Evolutionary conservation across 2,113 vertebrate species (phyloP).

Genomic region (Phocoena phocoena): DNA sequence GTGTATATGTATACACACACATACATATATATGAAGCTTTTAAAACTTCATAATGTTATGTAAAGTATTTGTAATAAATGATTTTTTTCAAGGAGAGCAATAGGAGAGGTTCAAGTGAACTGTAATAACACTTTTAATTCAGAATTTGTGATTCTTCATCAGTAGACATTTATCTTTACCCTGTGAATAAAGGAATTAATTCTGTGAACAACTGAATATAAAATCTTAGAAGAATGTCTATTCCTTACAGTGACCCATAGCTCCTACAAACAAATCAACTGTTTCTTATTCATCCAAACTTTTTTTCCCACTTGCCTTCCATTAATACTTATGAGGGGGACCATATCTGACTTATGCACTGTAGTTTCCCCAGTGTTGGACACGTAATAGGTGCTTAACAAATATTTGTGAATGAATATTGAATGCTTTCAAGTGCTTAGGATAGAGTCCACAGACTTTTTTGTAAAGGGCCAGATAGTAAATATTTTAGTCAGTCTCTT

Average conservation of each 20-base stretch:
- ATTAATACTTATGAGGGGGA: background rate
- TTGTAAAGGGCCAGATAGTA: background rate
- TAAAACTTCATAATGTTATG: conserved; percentile 4
- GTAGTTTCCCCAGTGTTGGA: background rate
- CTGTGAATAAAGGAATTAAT: conserved; percentile 3
- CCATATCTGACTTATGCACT: background rate
- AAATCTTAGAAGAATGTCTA: background rate
- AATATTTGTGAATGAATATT: background rate
- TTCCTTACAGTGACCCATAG: background rate
- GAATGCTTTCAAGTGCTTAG: conserved; percentile 9
- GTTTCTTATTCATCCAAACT: background rate
- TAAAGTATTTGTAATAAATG: conserved; percentile 4
- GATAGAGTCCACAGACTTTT: background rate
- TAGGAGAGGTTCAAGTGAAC: background rate
- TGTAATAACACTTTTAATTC: background rate
- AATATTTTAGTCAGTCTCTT: conserved; percentile 40
- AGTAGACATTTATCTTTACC: conserved; percentile 9
- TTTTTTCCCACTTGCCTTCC: background rate
- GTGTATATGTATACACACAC: background rate
- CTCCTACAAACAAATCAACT: background rate
- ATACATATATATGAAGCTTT: background rate
- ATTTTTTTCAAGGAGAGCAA: background rate
- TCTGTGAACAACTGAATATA: conserved; percentile 8
- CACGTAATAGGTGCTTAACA: conserved; percentile 12
- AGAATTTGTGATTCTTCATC: conserved; percentile 28